Evolutionary conservation across 2,113 vertebrate species (phyloP), one percentile per base, ranked within the genome.

Genomic region (Zingel zingel): DNA sequence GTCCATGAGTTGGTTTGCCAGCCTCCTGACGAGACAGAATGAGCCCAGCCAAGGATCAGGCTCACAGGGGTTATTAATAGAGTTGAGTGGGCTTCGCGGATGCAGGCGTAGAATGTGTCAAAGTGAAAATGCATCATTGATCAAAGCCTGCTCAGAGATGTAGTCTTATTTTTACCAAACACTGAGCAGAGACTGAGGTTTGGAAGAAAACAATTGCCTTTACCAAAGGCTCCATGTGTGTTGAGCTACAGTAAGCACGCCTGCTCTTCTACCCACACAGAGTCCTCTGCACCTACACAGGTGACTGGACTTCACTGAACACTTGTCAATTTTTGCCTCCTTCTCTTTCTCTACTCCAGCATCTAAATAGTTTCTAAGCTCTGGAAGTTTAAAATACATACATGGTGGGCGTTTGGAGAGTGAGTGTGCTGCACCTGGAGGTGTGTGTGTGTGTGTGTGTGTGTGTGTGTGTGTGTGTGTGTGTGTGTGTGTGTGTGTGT

Each of bases 1-100:
- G 86, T 79, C 71, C 65, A 23, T 15, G 75, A 68, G 75, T 85
- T 45, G 33, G 61, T 88, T 79, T 91, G 79, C 89, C 91, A 91
- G 90, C 87, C 84, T 89, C 92, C 89, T 87, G 89, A 86, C 84
- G 90, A 93, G 92, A 91, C 93, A 87, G 92, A 94, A 90, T 76
- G 89, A 92, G 90, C 85, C 86, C 74, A 88, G 86, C 89, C 86
- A 88, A 91, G 81, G 86, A 89, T 91, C 92, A 80, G 86, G 82
- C 91, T 92, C 89, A 70, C 81, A 1, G 89, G 81, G 87, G 89
- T 89, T 95, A 95, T 95, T 94, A 94, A 92, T 95, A 95, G 93
- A 91, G 78, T 61, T 92, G 95, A 93, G 95, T 95, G 94, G 94
- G 95, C 90, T 94, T 86, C 82, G 74, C 66, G 86, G 91, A 86